Percentiles rank a stretch among this genome's conserved stretches.
phyloP scores from a whole-genome alignment of 2,888 invertebrate species.

The Habroteleia sp. region DNA sequence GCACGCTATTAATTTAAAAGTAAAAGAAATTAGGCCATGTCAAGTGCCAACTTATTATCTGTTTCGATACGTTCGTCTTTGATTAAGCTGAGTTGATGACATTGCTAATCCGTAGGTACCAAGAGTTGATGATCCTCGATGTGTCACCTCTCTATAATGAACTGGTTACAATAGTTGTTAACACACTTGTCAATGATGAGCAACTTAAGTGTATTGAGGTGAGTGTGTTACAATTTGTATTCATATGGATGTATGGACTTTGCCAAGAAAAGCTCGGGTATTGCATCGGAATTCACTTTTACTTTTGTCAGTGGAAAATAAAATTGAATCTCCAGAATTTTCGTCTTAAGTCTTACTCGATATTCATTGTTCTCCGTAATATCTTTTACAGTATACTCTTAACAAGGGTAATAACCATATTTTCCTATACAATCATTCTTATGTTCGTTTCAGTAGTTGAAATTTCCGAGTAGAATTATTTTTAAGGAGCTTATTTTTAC shows the following conservation, averaged over 20 bases:
- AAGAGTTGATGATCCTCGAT: slow-evolving; percentile 28
- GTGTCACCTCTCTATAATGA: slow-evolving; percentile 32
- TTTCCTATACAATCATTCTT: slow-evolving; percentile 27
- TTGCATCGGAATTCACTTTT: slow-evolving; percentile 8
- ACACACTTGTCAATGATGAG: slow-evolving; percentile 31
- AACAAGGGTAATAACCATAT: slow-evolving; percentile 23
- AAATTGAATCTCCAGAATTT: slow-evolving; percentile 9
- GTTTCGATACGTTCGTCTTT: slow-evolving; percentile 34
- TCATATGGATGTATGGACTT: slow-evolving; percentile 14
- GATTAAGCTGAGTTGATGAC: slow-evolving; percentile 33
- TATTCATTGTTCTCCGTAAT: slow-evolving; percentile 29
- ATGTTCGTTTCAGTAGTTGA: slow-evolving; percentile 19
- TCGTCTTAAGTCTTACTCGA: background rate
- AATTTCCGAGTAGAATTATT: slow-evolving; percentile 38
- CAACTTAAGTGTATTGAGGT: slow-evolving; percentile 23
- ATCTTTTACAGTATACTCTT: slow-evolving; percentile 1
- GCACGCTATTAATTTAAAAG: slow-evolving; percentile 18
- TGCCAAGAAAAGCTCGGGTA: slow-evolving; percentile 8
- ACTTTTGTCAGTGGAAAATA: background rate
- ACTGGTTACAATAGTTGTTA: slow-evolving; percentile 38
- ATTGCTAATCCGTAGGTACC: slow-evolving; percentile 27
- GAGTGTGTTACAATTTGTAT: slow-evolving; percentile 30
- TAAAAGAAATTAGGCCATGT: slow-evolving; percentile 17
- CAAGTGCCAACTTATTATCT: slow-evolving; percentile 17
- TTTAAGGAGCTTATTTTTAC: slow-evolving; percentile 47